A percentile compares a stretch with the other conserved stretches of the same genome.
phyloP scores from a whole-genome alignment of 2,797 vertebrate genomes.

The Falco rusticolus region DNA sequence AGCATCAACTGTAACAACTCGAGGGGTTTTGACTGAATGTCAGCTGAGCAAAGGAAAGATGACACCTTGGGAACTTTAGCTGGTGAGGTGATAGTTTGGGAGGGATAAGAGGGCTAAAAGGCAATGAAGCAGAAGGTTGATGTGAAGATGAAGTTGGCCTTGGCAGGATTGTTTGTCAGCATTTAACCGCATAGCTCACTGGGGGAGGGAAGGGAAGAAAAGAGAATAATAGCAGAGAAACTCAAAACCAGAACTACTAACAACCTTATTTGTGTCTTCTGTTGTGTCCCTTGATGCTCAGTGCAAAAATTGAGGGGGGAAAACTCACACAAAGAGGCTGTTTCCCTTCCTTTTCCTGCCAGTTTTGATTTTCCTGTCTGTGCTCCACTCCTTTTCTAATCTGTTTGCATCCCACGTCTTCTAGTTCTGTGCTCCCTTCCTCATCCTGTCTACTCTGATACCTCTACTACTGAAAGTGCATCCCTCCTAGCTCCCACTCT shows the following conservation, averaged over 20 bases:
- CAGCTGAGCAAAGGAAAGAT: conserved; percentile 11
- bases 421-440: not conserved
- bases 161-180: not conserved
- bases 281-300: not conserved
- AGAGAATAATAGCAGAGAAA: not conserved
- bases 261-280: not conserved
- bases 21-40: not conserved
- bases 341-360: not conserved
- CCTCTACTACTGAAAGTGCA: not conserved
- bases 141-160: not conserved
- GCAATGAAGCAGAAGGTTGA: conserved; percentile 26
- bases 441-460: not conserved
- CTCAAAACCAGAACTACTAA: not conserved
- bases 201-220: not conserved
- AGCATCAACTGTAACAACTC: not conserved
- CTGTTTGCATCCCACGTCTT: not conserved
- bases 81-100: not conserved
- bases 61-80: not conserved
- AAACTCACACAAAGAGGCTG: not conserved
- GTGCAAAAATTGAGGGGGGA: not conserved
- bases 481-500: not conserved
- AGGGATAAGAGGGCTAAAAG: not conserved
- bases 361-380: not conserved
- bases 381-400: not conserved
- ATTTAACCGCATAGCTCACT: not conserved